Evolutionary conservation across 2,888 invertebrate genomes (phyloP), one percentile per base, ranked within the genome.

Genomic region (Scaptomyza reducta): DNA sequence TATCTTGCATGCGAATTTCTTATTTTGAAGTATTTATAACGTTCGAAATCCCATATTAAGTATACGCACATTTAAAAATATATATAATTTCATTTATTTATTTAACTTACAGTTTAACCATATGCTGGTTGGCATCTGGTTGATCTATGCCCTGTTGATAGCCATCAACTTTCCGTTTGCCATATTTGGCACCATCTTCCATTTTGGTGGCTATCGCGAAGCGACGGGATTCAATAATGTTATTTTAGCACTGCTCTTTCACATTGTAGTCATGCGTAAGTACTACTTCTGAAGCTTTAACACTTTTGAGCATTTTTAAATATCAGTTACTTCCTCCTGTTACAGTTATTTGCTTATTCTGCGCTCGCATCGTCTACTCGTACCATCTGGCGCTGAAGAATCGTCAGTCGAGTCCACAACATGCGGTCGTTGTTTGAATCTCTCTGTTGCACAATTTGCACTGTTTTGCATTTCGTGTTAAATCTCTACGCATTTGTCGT

Each of bases 131-230:
- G 33, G 46, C n/a, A 60, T 73, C 18, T 89, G 89, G 89, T 66
- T 89, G 13, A 71, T 89, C 14, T 75, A 69, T 13, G 89, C 75
- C 3, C 1, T 76, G 3, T 1, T 89, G 0, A 25, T 72, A 41
- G 78, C 70, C 51, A 76, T 89, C n/a, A 45, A 63, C 18, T 89
- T 83, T 70, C 89, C 89, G 7, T 70, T 89, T 33, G 87, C 83
- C 33, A 10, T 89, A 4, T 47, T 88, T 0, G 88, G 89, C 9
- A 76, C 78, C 4, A 87, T 89, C 35, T 87, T 89, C 67, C 68
- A 89, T 50, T 89, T 73, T 45, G 89, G 89, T 3, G 74, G 72
- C n/a, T 89, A 85, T 46, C 86, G 89, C 4, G 72, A 74, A 18
- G 18, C 64, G 3, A 66, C 77, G 0, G 73, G 76, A 4, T 72